Evolutionary conservation across 2,113 vertebrate genomes (phyloP).

Genomic region (Cervus canadensis): DNA sequence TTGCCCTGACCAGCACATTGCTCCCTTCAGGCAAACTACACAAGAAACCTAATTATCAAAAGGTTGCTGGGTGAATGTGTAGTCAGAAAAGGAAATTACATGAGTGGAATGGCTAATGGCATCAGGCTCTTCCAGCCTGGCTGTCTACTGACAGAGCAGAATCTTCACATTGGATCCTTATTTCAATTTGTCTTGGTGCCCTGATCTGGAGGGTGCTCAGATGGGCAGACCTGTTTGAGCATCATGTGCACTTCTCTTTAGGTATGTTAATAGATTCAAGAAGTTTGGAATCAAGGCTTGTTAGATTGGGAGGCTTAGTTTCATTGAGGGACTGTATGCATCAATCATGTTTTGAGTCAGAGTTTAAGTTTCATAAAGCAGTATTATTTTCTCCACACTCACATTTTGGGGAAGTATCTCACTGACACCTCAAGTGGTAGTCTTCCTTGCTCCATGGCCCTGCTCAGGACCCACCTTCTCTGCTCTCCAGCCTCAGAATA

Average conservation of each 20-base stretch:
- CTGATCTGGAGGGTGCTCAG: not conserved
- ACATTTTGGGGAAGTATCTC: not conserved
- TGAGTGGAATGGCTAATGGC: not conserved
- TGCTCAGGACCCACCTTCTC: not conserved
- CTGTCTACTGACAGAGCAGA: not conserved
- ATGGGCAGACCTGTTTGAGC: not conserved
- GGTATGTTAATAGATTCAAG: not conserved
- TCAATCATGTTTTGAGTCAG: not conserved
- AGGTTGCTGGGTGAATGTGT: not conserved
- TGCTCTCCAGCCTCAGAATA: not conserved
- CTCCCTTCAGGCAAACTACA: not conserved
- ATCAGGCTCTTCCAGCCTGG: not conserved
- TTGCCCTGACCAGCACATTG: not conserved
- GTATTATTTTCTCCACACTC: not conserved
- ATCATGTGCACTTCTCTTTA: not conserved
- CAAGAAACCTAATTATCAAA: slow-evolving; percentile 20
- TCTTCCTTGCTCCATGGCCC: not conserved
- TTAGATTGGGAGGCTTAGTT: not conserved
- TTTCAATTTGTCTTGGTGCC: not conserved
- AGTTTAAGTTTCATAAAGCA: not conserved
- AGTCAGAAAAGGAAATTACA: not conserved
- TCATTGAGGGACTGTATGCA: not conserved
- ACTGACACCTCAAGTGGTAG: not conserved
- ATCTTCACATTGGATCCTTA: not conserved
- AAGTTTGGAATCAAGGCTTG: not conserved